Base-by-base conservation (phyloP, 2,888 invertebrate species). In the Creontiades dilutus region DNA sequence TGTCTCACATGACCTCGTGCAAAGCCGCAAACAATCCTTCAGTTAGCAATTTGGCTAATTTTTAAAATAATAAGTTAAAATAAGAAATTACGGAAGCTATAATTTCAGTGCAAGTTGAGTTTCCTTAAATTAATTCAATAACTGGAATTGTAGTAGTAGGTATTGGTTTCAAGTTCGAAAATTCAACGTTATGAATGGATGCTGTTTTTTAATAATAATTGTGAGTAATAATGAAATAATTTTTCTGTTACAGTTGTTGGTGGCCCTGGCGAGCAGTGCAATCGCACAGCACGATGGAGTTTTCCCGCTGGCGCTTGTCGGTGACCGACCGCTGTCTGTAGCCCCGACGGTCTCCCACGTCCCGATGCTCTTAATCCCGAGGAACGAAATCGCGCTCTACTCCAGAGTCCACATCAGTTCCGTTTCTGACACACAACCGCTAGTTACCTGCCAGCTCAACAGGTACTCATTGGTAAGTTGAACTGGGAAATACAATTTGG, bases 371-470 rank as follows among this genome's bases (percentile, higher is more conserved):
- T 82, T 91, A 28, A 91, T 92, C 0, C 91, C 92, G 13, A 89
- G 91, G 7, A 86, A 90, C 13, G 89, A 91, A 23, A 76, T 92
- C 27, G 89, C 87, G n/a, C 92, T 93, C 91, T 92, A 94, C 52
- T 92, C 92, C n/a, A 92, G 93, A 55, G 93, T 92, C 0, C 92
- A 93, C 55, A 93, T 94, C 81, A 92, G 93, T 90, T 92, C 92
- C 1, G 93, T 93, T 1, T 93, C 93, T 0, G 92, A 93, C 78
- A 92, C 93, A 7, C 92, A 93, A 91, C 93, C 94, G 1, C 91
- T 93, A 37, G 93, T 94, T 92, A 93, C 93, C 4, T 92, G 94
- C 13, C 93, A 93, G 91, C 93, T 92, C 5, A 91, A 93, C 55
- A 84, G 78, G 11, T 47, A 48, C n/a, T 47, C 78, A 5, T 27